Conservation (phyloP, 2,113 vertebrate species). For the Hippopotamus amphibius region DNA sequence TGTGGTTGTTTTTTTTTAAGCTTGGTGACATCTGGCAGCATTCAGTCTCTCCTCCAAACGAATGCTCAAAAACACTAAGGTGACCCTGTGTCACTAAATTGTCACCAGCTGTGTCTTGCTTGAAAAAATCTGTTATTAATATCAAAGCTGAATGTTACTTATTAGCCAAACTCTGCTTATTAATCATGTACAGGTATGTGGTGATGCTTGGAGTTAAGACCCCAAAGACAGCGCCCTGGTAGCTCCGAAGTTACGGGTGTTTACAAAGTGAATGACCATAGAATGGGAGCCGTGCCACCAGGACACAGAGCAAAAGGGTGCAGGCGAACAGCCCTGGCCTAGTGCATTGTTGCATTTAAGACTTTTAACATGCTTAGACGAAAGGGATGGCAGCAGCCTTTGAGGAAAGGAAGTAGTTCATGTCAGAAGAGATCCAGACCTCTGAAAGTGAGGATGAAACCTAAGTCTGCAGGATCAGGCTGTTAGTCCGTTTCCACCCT, state of each 20-base stretch:
- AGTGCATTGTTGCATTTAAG: neutral
- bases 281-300: neutral
- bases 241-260: neutral
- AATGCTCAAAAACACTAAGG: constrained; percentile 33
- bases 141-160: constrained; percentile 55
- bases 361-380: neutral
- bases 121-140: constrained; percentile 61
- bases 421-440: neutral
- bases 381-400: neutral
- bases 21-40: constrained; percentile 52
- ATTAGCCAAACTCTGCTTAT: constrained; percentile 59
- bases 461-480: neutral
- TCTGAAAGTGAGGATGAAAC: neutral
- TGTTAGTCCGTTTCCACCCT: neutral
- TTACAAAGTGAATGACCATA: neutral
- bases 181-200: constrained; percentile 64
- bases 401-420: neutral
- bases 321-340: neutral
- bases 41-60: constrained; percentile 40
- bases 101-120: constrained; percentile 55
- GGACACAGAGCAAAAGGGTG: neutral
- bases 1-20: neutral
- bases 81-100: constrained; percentile 59
- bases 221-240: neutral
- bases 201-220: neutral